Base-by-base conservation (phyloP, 2,888 invertebrate species). In the Palloptera scutellata region DNA sequence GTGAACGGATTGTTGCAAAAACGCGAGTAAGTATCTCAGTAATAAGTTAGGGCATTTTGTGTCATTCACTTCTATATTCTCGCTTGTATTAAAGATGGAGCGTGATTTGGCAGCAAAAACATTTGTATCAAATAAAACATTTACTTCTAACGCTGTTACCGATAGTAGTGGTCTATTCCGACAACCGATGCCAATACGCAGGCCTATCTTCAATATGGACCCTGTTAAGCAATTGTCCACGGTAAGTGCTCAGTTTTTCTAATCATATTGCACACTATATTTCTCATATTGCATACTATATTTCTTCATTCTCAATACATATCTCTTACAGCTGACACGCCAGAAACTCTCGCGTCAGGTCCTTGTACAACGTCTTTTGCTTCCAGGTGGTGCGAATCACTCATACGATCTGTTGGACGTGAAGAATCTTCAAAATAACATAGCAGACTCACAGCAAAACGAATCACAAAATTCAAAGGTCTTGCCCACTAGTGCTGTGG, bases 351-450 rank as follows among this genome's bases (percentile, higher is more conserved):
- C 82, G 6, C 80, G 83, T 0, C 90, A 90, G 77, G 90, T 93
- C 5, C 90, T 94, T 1, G 92, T 94, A 19, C 93, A 93, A 83
- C 86, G 94, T 8, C 88, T 91, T 77, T 85, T 93, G 74, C 91
- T 91, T 54, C 87, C 92, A 75, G 90, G 92, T 15, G 75, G 77
- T 12, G 64, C 73, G 15, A 73, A 72, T 45, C 77, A 76, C n/a
- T 66, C 74, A 8, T 81, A 79, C 53, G 82, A 82, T 68, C 71
- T 81, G 58, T 71, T 82, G 6, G 75, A 75, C 17, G 70, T 76
- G 9, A 79, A 79, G 10, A 76, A 78, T 54, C 59, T 79, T 10
- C 79, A 79, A 58, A 78, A 78, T 57, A 78, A 78, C 9, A 72
- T 76, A 10, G 17, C 15, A 20, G 20, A 60, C 5, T 17, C 11